phyloP scores from a whole-genome alignment of 2,113 vertebrate species.

The Gymnorhina tibicen region DNA sequence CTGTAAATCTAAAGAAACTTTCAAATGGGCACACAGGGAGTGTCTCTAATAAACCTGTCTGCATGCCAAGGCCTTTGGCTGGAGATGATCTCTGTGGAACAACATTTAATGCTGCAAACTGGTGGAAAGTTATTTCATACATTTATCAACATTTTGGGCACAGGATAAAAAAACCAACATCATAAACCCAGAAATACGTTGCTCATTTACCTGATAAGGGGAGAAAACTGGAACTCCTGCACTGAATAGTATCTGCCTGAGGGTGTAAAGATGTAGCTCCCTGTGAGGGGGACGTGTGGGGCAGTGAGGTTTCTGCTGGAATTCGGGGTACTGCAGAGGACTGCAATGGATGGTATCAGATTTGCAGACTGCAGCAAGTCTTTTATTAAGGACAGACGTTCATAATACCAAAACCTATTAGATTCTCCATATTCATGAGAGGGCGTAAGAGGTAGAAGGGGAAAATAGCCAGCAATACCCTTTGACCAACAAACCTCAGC shows the following conservation, averaged over 20 bases:
- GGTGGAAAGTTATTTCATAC: not conserved
- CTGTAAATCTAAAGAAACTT: not conserved
- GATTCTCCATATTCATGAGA: not conserved
- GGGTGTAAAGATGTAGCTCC: not conserved
- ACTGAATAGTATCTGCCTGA: not conserved
- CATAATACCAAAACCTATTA: not conserved
- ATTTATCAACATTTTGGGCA: not conserved
- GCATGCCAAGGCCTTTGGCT: not conserved
- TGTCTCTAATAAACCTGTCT: not conserved
- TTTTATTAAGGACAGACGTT: slow-evolving; percentile 14
- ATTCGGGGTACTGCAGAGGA: slow-evolving; percentile 25
- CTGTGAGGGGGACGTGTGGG: not conserved
- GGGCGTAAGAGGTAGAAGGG: not conserved
- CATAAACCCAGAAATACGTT: not conserved
- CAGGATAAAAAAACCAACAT: not conserved
- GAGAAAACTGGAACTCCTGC: not conserved
- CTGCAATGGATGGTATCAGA: slow-evolving; percentile 10
- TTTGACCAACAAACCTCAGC: not conserved
- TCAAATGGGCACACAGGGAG: not conserved
- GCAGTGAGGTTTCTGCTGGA: not conserved
- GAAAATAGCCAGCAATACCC: not conserved
- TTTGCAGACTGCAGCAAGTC: slow-evolving; percentile 61
- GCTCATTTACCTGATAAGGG: not conserved
- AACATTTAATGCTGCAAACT: not conserved
- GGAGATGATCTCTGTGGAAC: not conserved